Base-by-base conservation (phyloP, 2,797 vertebrate species). In the Acanthopagrus latus region DNA sequence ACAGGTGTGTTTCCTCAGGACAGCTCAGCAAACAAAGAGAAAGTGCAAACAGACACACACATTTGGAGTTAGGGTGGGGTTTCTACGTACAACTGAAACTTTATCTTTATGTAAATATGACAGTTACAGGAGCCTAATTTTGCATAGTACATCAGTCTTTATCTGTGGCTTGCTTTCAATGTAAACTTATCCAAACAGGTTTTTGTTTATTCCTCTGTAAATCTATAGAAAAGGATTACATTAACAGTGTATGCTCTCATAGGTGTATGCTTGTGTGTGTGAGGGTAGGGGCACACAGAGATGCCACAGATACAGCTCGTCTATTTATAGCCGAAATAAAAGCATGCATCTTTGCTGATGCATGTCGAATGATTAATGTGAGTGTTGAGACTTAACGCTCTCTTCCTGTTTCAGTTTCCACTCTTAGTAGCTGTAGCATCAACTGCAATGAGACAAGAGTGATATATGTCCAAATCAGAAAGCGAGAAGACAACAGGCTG, bases 311-410 rank as follows among this genome's bases (percentile, higher is more conserved):
- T 81, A 78, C 65, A 74, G 74, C 72, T 58, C 10, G 59, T 82
- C 85, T 91, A 86, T 91, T 90, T 87, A 86, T 86, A 89, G 81
- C 74, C 1, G 0, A 48, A 77, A 86, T 85, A 71, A 86, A 87
- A 83, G 66, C 57, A 20, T 82, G 76, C 59, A 54, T 83, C 71
- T 80, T 71, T 80, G 63, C 76, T 68, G 86, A 84, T 88, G 69
- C 64, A 71, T 65, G 78, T 78, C 10, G 18, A 81, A 84, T 78
- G 77, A 83, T 71, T 72, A 74, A 71, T 81, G 64, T 51, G 58
- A 25, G 27, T n/a, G 48, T 69, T n/a, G 21, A 50, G 72, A 43
- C 57, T 59, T 51, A 9, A 38, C 3, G 5, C 75, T 43, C 43
- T 65, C 25, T 47, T 44, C 18, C 67, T 65, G 33, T 62, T 23